A percentile compares a stretch with the other conserved stretches of the same genome.
phyloP scores from a whole-genome alignment of 2,113 vertebrate genomes.

The Nibea albiflora region DNA sequence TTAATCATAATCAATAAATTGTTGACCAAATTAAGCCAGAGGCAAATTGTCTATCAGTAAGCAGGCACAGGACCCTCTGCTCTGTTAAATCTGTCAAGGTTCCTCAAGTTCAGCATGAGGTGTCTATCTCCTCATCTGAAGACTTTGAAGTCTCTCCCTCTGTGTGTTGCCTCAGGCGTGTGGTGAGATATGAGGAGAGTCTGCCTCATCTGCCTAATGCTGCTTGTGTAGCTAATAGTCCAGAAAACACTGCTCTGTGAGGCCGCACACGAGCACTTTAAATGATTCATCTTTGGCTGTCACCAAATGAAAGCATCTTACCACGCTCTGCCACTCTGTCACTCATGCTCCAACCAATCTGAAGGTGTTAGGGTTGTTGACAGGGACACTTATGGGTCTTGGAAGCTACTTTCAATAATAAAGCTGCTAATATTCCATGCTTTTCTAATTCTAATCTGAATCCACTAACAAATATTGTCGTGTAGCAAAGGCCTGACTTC shows the following conservation, averaged over 20 bases:
- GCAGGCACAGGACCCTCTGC: slow-evolving; percentile 20
- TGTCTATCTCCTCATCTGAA: slow-evolving; percentile 66
- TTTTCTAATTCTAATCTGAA: not conserved
- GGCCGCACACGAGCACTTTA: slow-evolving; percentile 67
- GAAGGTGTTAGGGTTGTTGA: slow-evolving; percentile 42
- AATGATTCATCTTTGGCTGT: slow-evolving; percentile 78
- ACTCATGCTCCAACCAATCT: slow-evolving; percentile 61
- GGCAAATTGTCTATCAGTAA: slow-evolving; percentile 31
- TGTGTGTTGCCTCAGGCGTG: slow-evolving; percentile 71
- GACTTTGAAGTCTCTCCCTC: slow-evolving; percentile 72
- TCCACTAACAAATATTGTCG: no score
- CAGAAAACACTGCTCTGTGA: slow-evolving; percentile 77
- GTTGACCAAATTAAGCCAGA: slow-evolving; percentile 34
- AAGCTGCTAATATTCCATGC: not conserved
- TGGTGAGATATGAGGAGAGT: slow-evolving; percentile 72
- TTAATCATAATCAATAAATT: slow-evolving; percentile 36
- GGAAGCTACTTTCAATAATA: not conserved
- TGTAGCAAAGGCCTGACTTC: no score
- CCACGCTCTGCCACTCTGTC: slow-evolving; percentile 53
- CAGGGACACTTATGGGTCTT: slow-evolving; percentile 1
- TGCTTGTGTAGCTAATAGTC: slow-evolving; percentile 83
- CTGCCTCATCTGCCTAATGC: slow-evolving; percentile 81
- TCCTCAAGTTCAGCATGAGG: slow-evolving; percentile 66
- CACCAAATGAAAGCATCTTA: slow-evolving; percentile 60
- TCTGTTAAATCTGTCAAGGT: slow-evolving; percentile 65